Base-by-base conservation (phyloP, 2,888 invertebrate genomes). In the Pyrrhia umbra region DNA sequence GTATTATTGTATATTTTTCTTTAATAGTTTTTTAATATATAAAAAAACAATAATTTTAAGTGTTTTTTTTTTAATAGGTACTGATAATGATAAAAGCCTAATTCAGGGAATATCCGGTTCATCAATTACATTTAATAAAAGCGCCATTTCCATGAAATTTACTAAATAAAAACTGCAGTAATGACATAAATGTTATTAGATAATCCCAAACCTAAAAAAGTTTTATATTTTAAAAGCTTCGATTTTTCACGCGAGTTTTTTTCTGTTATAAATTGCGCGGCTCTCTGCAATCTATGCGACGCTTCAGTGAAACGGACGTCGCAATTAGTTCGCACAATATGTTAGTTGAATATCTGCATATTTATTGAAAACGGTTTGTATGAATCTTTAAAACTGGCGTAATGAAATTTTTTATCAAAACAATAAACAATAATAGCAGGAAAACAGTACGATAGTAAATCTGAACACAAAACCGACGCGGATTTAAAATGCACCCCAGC, bases 401-500 rank as follows among this genome's bases (percentile, higher is more conserved):
- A 57, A 68, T 68, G 45, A 55, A 68, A 47, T 60, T 64, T 60
- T 61, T 60, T 61, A 69, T 63, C 65, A 73, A 65, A 70, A 67
- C 68, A 71, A 77, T 72, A 77, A 66, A 64, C 52, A 68, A 57
- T 66, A 71, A 75, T 58, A 57, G 47, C 55, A 58, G 27, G 46
- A 55, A 52, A 63, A 65, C 55, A 75, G 75, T 52, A 34, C 37
- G 2, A 59, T 46, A 21, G 40, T 21, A 58, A 67, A 67, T 51
- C 54, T 30, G 34, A 64, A 74, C 30, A 67, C 63, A 77, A 77
- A 68, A 59, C 69, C 45, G 13, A 55, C 52, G 45, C 43, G n/a
- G 39, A 65, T 83, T 87, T 89, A 85, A 88, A 90, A 92, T 91
- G 85, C 91, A 91, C 90, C 90, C 91, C 81, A 69, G 76, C 85